Percentiles rank a stretch among this genome's conserved stretches.
Conservation (phyloP, 2,113 vertebrate species). For the Riparia riparia region DNA sequence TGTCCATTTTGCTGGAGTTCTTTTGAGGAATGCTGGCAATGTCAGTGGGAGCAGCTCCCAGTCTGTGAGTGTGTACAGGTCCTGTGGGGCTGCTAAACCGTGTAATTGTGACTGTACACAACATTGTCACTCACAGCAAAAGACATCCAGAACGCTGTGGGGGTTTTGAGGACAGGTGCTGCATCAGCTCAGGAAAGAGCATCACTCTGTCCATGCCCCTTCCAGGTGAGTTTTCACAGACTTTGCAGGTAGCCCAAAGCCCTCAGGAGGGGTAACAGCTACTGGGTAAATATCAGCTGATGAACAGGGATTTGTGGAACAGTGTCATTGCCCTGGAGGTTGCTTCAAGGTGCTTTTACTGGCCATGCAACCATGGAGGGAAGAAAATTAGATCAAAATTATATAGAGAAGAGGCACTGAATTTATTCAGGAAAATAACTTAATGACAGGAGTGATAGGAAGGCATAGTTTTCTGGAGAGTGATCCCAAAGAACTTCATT, state of each 20-base stretch:
- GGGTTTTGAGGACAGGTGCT: neutral
- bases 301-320: neutral
- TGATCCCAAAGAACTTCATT: neutral
- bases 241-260: neutral
- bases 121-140: neutral
- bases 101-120: accelerated
- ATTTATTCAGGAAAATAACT: neutral
- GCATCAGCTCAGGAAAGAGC: neutral
- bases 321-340: neutral
- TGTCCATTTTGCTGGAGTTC: neutral
- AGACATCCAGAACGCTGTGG: neutral
- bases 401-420: neutral
- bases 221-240: neutral
- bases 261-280: neutral
- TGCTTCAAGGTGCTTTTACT: neutral
- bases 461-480: neutral
- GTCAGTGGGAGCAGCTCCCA: neutral
- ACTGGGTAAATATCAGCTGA: neutral
- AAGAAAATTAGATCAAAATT: neutral
- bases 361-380: accelerated
- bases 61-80: accelerated
- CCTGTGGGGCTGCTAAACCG: neutral
- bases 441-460: neutral
- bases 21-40: neutral
- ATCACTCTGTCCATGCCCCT: accelerated